phyloP scores from a whole-genome alignment of 2,888 invertebrate genomes.

The Folsomia manolachei region DNA sequence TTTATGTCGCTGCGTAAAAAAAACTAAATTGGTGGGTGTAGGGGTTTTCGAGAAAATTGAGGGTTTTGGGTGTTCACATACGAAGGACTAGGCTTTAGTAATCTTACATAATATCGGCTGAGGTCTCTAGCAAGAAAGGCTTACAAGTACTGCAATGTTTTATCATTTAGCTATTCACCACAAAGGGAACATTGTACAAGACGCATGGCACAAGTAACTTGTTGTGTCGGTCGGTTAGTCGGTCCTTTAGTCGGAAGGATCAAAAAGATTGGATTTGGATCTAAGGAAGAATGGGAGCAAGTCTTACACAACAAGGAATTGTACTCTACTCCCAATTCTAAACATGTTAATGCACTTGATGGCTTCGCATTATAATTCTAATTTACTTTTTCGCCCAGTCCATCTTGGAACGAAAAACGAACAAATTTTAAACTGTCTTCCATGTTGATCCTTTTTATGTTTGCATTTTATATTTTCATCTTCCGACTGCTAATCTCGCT shows the following conservation, averaged over 20 bases:
- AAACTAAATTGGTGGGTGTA: no score
- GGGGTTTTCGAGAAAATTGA: no score
- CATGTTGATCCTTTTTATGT: background rate
- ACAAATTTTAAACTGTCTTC: no score
- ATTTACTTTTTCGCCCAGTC: no score
- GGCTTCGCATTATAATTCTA: no score
- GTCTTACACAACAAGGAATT: background rate
- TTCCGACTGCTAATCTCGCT: background rate
- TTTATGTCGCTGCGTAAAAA: no score
- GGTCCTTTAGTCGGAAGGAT: background rate
- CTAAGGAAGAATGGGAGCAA: background rate
- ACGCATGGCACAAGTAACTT: background rate
- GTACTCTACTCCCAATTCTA: background rate
- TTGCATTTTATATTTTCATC: background rate
- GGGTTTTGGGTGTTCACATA: no score
- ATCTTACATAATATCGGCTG: no score
- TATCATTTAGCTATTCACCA: background rate
- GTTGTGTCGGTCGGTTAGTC: no score
- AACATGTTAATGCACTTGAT: background rate
- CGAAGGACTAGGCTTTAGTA: no score
- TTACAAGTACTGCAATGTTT: background rate
- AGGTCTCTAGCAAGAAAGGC: no score
- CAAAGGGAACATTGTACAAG: background rate
- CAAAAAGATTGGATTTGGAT: background rate
- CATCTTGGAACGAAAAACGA: no score